Conservation (phyloP, 2,888 invertebrate genomes). For the Junonia oenone region DNA sequence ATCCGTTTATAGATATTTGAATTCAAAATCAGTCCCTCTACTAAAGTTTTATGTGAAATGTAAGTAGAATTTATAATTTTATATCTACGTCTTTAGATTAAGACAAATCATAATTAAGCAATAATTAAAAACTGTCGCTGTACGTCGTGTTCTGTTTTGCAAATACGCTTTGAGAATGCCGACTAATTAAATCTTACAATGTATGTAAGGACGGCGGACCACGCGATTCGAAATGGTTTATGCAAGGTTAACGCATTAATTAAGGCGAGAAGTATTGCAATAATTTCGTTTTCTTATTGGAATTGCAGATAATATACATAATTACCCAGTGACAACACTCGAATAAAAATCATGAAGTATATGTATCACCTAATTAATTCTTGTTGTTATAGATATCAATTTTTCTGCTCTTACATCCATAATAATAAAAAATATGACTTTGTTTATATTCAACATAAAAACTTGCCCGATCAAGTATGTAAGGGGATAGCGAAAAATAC, state of each 20-base stretch:
- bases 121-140: conserved; percentile 13
- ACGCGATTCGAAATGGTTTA: conserved; percentile 41
- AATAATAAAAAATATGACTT: conserved; percentile 25
- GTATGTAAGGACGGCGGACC: conserved; percentile 44
- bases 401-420: not conserved
- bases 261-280: conserved; percentile 35
- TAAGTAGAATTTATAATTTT: not conserved
- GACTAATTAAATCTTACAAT: conserved; percentile 59
- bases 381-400: not conserved
- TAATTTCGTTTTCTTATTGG: conserved; percentile 3
- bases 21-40: not conserved
- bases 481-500: conserved; percentile 21
- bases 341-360: too few relatives aligned
- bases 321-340: too few relatives aligned
- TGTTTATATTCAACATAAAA: conserved; percentile 18
- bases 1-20: conserved; percentile 13
- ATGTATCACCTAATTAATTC: too few relatives aligned
- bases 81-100: conserved; percentile 34
- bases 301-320: not conserved
- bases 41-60: not conserved
- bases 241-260: conserved; percentile 43
- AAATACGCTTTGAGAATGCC: conserved; percentile 43
- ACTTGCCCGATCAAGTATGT: conserved; percentile 18
- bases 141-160: conserved; percentile 19
- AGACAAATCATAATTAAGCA: not conserved